Base-by-base conservation (phyloP, 2,797 vertebrate genomes). In the Tapera naevia region DNA sequence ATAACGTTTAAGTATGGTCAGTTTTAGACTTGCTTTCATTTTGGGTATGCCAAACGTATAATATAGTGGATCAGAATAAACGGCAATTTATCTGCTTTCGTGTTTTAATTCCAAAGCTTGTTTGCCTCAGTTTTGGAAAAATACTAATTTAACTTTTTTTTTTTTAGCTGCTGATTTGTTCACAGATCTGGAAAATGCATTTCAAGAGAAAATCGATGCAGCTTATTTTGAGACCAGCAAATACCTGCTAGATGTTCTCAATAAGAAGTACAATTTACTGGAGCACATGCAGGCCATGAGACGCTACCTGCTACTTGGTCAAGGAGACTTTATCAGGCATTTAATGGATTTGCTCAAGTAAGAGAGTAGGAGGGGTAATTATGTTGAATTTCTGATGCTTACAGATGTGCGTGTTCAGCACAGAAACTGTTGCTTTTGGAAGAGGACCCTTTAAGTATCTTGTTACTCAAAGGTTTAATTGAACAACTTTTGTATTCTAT, bases 311-410 rank as follows among this genome's bases (percentile, higher is more conserved):
- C 98, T 99, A 60, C 98, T 99, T 41, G 99, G 99, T 82, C 99
- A 99, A 96, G 99, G 99, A 87, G 99, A 99, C 97, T 99, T 99
- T 95, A 99, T 99, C 97, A 97, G 99, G 35, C 99, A 99, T 95
- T 98, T 99, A 83, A 99, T 99, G 99, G 99, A 99, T 96, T 98
- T 99, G 93, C 98, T 99, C 32, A 99, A 99, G 99, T 99, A 86
- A 98, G 98, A 93, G 30, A 80, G 23, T 79, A 33, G 48, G n/a
- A 58, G 27, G 69, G 60, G 10, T 88, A 74, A 65, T 78, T 76
- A 21, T 32, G 37, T 41, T 94, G 35, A 74, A 62, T 84, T 95
- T 93, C 24, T 74, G 35, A 56, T 57, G 41, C 50, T 81, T 92
- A 10, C 30, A 67, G 23, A n/a, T 51, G 23, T 57, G 18, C 22